A percentile compares a stretch with the other conserved stretches of the same genome.
phyloP scores from a whole-genome alignment of 2,797 vertebrate genomes.

The Capromys pilorides region DNA sequence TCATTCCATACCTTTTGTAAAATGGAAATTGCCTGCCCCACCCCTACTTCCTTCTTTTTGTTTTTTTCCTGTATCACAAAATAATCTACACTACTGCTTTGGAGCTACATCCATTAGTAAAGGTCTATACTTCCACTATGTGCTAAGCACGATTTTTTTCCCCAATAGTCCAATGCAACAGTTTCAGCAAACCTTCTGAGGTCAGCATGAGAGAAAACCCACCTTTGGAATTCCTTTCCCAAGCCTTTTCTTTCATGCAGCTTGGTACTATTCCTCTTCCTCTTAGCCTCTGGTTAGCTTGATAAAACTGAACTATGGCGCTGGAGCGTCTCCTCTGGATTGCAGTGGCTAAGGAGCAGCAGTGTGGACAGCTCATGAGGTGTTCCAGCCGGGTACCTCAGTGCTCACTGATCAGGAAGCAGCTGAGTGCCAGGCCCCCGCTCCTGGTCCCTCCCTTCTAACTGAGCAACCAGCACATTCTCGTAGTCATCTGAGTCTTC shows the following conservation, averaged over 20 bases:
- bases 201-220: background rate
- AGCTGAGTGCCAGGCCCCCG: background rate
- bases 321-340: background rate
- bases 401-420: background rate
- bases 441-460: background rate
- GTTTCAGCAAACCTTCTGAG: background rate
- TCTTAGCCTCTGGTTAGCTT: background rate
- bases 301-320: background rate
- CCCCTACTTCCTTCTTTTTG: background rate
- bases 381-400: background rate
- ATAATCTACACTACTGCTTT: background rate
- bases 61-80: background rate
- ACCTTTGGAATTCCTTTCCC: background rate
- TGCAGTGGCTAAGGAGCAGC: background rate
- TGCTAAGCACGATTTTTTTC: background rate
- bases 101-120: background rate
- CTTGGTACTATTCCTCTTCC: background rate
- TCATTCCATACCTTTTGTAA: background rate
- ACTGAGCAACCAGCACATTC: conserved; percentile 12
- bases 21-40: background rate
- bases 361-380: background rate
- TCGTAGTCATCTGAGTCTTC: conserved; percentile 62
- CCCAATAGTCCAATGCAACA: background rate
- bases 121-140: background rate
- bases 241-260: background rate